Percentiles rank a stretch among this genome's conserved stretches.
Evolutionary conservation across 2,113 vertebrate species (phyloP).

Genomic region (Gnathonemus longibarbis): DNA sequence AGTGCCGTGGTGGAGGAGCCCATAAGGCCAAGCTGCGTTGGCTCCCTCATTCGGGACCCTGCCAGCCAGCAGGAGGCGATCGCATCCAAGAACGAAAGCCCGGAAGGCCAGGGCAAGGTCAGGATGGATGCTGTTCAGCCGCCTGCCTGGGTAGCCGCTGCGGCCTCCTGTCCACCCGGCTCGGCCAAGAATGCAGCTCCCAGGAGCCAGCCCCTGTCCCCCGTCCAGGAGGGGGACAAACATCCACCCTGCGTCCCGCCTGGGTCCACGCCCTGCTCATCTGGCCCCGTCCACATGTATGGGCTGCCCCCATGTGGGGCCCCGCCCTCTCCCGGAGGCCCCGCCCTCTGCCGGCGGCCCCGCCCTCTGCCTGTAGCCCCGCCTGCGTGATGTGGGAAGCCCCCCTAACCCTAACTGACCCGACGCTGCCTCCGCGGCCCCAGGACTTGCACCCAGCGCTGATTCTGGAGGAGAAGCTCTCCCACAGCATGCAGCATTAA

Average conservation of each 20-base stretch:
- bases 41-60: background rate
- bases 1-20: slow-evolving; percentile 50
- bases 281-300: background rate
- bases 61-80: slow-evolving; percentile 50
- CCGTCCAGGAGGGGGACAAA: slow-evolving; percentile 49
- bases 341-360: background rate
- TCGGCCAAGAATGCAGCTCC: slow-evolving; percentile 38
- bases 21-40: slow-evolving; percentile 44
- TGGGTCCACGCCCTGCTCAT: background rate
- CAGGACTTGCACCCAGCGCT: background rate
- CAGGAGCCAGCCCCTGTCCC: slow-evolving; percentile 40
- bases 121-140: slow-evolving; percentile 40
- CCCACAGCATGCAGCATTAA: background rate
- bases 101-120: background rate
- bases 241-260: slow-evolving; percentile 43
- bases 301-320: background rate
- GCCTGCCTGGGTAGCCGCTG: slow-evolving; percentile 38
- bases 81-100: slow-evolving; percentile 35
- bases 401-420: background rate
- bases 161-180: slow-evolving; percentile 27
- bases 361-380: background rate
- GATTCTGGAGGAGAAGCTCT: background rate
- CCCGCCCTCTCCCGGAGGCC: background rate
- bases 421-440: background rate
- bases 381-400: background rate